Evolutionary conservation across 2,113 vertebrate genomes (phyloP), one percentile per base, ranked within the genome.

Genomic region (Dinomys branickii): DNA sequence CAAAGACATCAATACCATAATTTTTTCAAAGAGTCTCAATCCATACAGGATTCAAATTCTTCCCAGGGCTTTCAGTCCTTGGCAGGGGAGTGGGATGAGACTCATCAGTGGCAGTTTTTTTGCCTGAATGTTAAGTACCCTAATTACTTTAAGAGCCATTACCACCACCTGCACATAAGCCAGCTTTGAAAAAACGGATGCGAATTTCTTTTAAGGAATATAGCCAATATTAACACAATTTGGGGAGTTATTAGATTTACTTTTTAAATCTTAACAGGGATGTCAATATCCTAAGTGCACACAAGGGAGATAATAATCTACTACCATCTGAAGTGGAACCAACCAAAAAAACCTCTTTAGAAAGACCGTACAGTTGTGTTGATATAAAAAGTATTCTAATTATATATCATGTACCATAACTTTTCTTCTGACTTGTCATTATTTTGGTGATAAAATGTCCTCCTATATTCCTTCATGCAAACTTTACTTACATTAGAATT

Each of bases 251-350:
- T 52, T 67, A 85, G 24, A 75, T 26, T 92, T 87, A 90, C 95
- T 97, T 94, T 97, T 97, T 58, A 85, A 96, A 96, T 96, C 89
- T 90, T 92, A 97, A 97, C 85, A 97, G 96, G 93, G 50, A 96
- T 61, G 56, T 65, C 90, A 80, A 84, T 85, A 81, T 82, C 97
- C 85, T 96, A 96, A 94, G 33, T 63, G 71, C 52, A 73, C 59
- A 83, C 50, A 71, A 90, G 22, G 59, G 77, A 91, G 86, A 92
- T 85, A 91, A 54, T 13, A 86, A 96, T 88, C 92, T 30, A 88
- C 59, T 77, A 87, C 11, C 26, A 47, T 77, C 75, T 92, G 80
- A 61, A 91, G 59, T 80, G 69, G 89, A 97, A 97, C 77, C 59
- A 97, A 78, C 65, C 61, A 98, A 96, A 50, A 50, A 75, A 93